Evolutionary conservation across 2,797 vertebrate species (phyloP).

Genomic region (Lithobates pipiens): DNA sequence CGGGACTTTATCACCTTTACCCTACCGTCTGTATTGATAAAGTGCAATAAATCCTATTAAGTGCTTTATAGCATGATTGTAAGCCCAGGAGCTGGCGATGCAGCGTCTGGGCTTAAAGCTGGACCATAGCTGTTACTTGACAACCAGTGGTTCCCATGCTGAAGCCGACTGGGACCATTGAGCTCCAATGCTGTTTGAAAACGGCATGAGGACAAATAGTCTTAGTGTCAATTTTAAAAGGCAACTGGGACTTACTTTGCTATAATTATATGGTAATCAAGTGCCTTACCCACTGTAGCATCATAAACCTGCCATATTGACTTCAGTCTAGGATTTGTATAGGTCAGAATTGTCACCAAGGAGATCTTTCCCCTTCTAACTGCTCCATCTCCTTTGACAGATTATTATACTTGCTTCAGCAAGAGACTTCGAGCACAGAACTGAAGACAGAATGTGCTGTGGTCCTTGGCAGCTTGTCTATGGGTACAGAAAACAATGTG

Average conservation of each 20-base stretch:
- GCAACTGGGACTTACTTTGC: background rate
- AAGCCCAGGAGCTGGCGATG: too few species aligned
- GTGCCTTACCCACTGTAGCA: background rate
- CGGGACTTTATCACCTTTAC: too few species aligned
- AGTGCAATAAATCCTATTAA: too few species aligned
- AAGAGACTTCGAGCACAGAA: slow-evolving; percentile 91
- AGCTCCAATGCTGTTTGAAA: too few species aligned
- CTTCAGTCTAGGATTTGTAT: background rate
- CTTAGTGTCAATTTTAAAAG: too few species aligned
- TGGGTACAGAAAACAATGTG: slow-evolving; percentile 99
- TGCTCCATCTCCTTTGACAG: slow-evolving; percentile 72
- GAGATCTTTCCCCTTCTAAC: background rate
- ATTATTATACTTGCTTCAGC: slow-evolving; percentile 96
- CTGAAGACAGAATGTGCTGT: slow-evolving; percentile 95
- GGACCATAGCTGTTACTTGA: too few species aligned
- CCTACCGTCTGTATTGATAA: too few species aligned
- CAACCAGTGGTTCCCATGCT: too few species aligned
- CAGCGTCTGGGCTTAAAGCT: too few species aligned
- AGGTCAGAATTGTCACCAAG: background rate
- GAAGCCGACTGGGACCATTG: too few species aligned
- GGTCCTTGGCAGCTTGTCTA: slow-evolving; percentile 95
- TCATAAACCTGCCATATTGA: background rate
- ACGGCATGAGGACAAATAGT: background rate
- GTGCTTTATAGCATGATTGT: too few species aligned
- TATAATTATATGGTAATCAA: background rate